Base-by-base conservation (phyloP, 2,888 invertebrate genomes). In the Pseudococcus viburni region DNA sequence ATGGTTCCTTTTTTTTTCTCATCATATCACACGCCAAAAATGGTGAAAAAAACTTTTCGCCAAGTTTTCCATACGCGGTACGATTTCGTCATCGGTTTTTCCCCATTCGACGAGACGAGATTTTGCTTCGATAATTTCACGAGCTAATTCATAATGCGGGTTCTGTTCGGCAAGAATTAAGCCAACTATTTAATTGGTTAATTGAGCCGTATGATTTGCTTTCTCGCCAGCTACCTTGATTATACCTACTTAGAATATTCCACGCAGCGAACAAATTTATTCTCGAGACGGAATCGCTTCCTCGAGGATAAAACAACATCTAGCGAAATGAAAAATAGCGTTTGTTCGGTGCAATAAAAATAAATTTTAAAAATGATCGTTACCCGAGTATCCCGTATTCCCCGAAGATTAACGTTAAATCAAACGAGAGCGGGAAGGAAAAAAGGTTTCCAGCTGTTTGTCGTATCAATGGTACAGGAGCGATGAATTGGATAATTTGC, bases 341-440 rank as follows among this genome's bases (percentile, higher is more conserved):
- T 42, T n/a, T 46, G 42, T 3, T 46, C n/a, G 77, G 22, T 64
- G 80, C 11, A 83, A 46, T 83, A 83, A 83, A 83, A 42, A 83
- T 83, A 83, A 83, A 46, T 83, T 83, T 83, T 17, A 83, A 83
- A 83, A 83, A 42, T 83, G 80, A 83, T 83, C 46, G 80, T 83
- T 77, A 83, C 80, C 15, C 33, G 33, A 46, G 80, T 83, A 42
- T 77, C n/a, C 12, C 80, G 2, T 83, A 83, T 83, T 83, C 80
- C 80, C 80, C 22, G 8, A 83, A 83, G 80, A 83, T 83, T 46
- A 83, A 46, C 80, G 42, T 83, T 83, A 46, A 83, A 83, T 83
- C 80, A 83, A 83, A 83, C 39, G 17, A 83, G 11, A 46, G 42
- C 42, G 42, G 9, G 19, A 9, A 12, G 22, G 19, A 55, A 59